Evolutionary conservation across 2,113 vertebrate genomes (phyloP), one percentile per base, ranked within the genome.

Genomic region (Sceloporus tristichus): DNA sequence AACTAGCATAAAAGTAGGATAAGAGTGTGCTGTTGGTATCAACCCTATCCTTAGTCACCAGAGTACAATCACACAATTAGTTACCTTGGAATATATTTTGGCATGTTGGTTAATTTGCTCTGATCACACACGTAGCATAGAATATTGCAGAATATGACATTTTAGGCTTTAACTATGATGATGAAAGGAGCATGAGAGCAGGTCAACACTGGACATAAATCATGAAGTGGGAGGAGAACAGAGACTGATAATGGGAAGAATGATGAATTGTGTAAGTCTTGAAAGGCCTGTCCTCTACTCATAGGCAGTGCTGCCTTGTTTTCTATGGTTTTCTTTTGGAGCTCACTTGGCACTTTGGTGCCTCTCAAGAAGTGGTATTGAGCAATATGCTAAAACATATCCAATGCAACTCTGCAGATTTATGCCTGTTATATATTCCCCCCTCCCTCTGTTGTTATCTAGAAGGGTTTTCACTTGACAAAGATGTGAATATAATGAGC

Each of bases 401-500:
- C 40, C 65, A 19, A 48, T 34, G 42, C 68, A 86, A 79, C 53
- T 11, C 68, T 73, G 53, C 73, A 82, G 40, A 87, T 82, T 76
- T 82, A 10, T 76, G 25, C 56, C 70, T 82, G 71, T 65, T 27
- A 75, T 75, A 27, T 42, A 48, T 74, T 87, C 29, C 75, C 42
- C 11, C 38, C 29, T 76, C 42, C 11, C 38, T n/a, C 38, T 65
- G 19, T 70, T 65, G 21, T 74, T 74, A 8, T 19, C 82, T 77
- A 87, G 7, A 62, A 74, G 48, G 19, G 34, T 27, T 73, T 77
- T 79, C 38, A 25, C 85, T 90, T 93, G 85, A 40, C n/a, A 74
- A 92, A 38, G 8, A 84, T 21, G 71, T 80, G 9, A 16, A 42
- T 79, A 9, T 1, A 13, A 38, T 84, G 76, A 81, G 82, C 3